Conservation (phyloP, 2,888 invertebrate genomes). For the Drosophila nigricruria region DNA sequence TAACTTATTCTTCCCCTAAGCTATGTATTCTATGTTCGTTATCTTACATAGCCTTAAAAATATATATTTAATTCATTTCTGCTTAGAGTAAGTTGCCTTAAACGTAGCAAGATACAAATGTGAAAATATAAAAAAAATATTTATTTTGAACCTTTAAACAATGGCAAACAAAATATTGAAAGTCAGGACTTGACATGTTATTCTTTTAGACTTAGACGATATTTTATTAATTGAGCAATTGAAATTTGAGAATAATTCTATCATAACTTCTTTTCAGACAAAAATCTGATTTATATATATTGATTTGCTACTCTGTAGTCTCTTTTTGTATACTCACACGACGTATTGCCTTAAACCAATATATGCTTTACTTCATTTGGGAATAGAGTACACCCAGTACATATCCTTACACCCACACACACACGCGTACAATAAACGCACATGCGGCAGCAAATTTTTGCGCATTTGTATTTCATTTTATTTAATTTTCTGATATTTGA, state of each 20-base stretch:
- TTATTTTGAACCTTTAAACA: no score
- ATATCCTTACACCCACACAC: not conserved
- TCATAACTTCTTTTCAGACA: no score
- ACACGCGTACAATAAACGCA: not conserved
- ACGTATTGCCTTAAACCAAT: not conserved
- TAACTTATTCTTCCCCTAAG: no score
- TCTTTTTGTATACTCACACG: not conserved
- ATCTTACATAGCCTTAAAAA: not conserved
- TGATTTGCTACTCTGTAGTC: no score
- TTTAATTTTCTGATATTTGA: slow-evolving; percentile 68
- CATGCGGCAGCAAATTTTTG: slow-evolving; percentile 44
- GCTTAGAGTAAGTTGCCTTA: not conserved
- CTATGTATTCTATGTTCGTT: not conserved
- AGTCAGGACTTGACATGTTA: not conserved
- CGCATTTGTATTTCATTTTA: slow-evolving; percentile 58
- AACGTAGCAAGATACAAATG: not conserved
- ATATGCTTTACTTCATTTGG: not conserved
- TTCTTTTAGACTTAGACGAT: not conserved
- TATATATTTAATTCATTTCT: not conserved
- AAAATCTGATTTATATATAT: no score
- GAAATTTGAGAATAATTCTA: not conserved
- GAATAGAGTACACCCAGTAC: slow-evolving; percentile 13
- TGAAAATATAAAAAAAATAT: no score
- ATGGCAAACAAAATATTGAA: not conserved
- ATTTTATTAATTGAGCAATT: not conserved